A percentile compares a stretch with the other conserved stretches of the same genome.
phyloP scores from a whole-genome alignment of 2,888 invertebrate species.

The Eupsilia transversa region DNA sequence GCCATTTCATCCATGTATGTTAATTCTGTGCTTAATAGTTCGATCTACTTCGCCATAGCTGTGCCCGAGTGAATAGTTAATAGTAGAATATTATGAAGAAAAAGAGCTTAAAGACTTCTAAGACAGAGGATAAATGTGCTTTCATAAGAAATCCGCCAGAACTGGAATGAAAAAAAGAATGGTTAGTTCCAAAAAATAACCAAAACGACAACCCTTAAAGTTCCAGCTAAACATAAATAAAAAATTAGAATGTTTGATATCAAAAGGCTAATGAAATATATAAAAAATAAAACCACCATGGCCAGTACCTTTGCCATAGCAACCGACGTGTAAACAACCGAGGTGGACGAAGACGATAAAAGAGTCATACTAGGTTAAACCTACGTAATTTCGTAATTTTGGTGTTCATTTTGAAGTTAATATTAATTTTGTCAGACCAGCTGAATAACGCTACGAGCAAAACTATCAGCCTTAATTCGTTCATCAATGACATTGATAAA shows the following conservation, averaged over 20 bases:
- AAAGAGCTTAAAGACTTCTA: not conserved
- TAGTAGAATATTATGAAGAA: not conserved
- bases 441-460: not conserved
- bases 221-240: not conserved
- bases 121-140: not conserved
- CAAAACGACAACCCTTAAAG: not conserved
- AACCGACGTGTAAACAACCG: conserved; percentile 51
- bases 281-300: conserved; percentile 1
- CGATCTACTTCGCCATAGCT: too few relatives aligned
- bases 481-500: not conserved
- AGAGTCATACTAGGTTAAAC: conserved; percentile 15
- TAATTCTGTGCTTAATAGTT: too few relatives aligned
- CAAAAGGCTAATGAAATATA: conserved; percentile 5
- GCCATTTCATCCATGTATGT: too few relatives aligned
- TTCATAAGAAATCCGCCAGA: not conserved
- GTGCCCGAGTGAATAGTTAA: too few relatives aligned
- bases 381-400: not conserved
- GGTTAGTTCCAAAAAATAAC: not conserved
- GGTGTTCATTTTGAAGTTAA: conserved; percentile 12
- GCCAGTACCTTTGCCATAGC: conserved; percentile 42
- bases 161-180: not conserved
- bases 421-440: conserved; percentile 25
- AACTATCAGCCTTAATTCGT: not conserved
- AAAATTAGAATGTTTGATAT: not conserved
- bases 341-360: conserved; percentile 25